Percentiles rank a stretch among this genome's conserved stretches.
Evolutionary conservation across 2,113 vertebrate species (phyloP).

Genomic region (Numida meleagris): DNA sequence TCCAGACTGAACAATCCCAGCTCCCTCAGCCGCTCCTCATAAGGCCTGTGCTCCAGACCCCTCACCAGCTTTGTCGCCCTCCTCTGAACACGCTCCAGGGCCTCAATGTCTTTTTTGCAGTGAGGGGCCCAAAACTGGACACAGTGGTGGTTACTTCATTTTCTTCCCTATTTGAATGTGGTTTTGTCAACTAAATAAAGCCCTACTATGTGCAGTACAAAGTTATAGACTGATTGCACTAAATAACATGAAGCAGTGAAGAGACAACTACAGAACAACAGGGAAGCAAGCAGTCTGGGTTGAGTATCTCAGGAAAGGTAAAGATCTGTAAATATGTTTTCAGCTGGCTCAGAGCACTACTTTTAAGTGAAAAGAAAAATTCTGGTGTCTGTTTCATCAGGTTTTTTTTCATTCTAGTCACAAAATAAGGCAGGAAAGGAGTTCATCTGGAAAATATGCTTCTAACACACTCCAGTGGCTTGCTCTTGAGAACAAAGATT

Average conservation of each 20-base stretch:
- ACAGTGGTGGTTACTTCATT: neutral
- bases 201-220: neutral
- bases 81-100: too few species aligned
- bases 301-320: neutral
- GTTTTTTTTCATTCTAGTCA: slow-evolving; percentile 4
- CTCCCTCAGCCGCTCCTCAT: too few species aligned
- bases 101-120: too few species aligned
- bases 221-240: neutral
- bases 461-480: neutral
- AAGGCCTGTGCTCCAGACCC: too few species aligned
- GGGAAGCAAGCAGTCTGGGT: neutral
- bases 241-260: neutral
- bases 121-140: too few species aligned
- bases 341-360: neutral
- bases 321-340: neutral
- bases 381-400: neutral
- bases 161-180: neutral
- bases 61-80: too few species aligned
- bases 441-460: neutral
- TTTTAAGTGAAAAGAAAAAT: neutral
- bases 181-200: neutral
- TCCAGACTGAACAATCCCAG: too few species aligned
- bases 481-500: neutral
- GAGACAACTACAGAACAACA: neutral
- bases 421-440: slow-evolving; percentile 5